Evolutionary conservation across 2,113 vertebrate species (phyloP).

Genomic region (Sander lucioperca): DNA sequence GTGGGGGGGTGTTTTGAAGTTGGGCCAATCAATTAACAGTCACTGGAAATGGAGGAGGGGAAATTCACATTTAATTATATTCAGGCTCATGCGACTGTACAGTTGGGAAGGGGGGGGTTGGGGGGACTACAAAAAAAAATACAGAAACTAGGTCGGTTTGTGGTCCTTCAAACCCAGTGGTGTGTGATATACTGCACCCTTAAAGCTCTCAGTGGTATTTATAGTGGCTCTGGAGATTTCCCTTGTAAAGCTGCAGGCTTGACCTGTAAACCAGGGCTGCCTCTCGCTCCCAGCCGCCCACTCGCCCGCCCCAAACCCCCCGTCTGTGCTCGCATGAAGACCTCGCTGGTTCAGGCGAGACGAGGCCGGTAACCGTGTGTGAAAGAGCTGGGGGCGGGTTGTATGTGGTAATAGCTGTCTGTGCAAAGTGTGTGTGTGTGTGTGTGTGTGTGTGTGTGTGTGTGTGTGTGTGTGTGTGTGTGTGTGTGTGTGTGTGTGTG

Average conservation of each 20-base stretch:
- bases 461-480: slow-evolving; percentile 2
- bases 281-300: slow-evolving; percentile 71
- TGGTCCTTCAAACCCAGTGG: slow-evolving; percentile 72
- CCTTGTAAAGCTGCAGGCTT: slow-evolving; percentile 90
- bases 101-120: slow-evolving; percentile 4
- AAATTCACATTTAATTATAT: slow-evolving; percentile 79
- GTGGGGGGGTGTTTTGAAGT: slow-evolving; percentile 78
- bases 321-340: slow-evolving; percentile 88
- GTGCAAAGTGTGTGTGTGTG: background rate
- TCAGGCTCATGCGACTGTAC: slow-evolving; percentile 71
- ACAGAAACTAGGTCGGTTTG: slow-evolving; percentile 71
- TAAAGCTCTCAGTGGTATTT: slow-evolving; percentile 84
- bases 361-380: slow-evolving; percentile 16
- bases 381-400: slow-evolving; percentile 1
- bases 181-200: slow-evolving; percentile 84
- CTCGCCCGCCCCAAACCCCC: slow-evolving; percentile 67
- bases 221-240: slow-evolving; percentile 89
- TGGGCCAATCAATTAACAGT: slow-evolving; percentile 80
- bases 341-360: slow-evolving; percentile 64
- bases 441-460: slow-evolving; percentile 22
- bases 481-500: slow-evolving; percentile 24
- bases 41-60: slow-evolving; percentile 66
- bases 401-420: slow-evolving; percentile 12
- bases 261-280: slow-evolving; percentile 87
- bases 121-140: slow-evolving; percentile 34